A percentile compares a stretch with the other conserved stretches of the same genome.
Conservation (phyloP, 2,797 vertebrate species). For the Tympanoctomys barrerae region DNA sequence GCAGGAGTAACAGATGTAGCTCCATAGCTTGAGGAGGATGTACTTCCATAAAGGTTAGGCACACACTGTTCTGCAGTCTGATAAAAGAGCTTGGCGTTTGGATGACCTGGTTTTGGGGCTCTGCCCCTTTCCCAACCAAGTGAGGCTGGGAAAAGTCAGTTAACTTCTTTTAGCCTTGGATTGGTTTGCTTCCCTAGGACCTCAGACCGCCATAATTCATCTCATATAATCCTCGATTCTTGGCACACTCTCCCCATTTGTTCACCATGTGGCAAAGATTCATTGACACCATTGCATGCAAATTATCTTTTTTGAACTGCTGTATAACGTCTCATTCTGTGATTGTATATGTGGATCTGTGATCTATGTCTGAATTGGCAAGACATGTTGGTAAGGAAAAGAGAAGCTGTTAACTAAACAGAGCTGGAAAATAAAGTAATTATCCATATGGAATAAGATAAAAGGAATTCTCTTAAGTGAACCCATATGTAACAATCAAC, state of each 20-base stretch:
- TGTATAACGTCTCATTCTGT: not conserved
- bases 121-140: not conserved
- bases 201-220: constrained; percentile 21
- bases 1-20: not conserved
- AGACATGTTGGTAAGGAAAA: constrained; percentile 21
- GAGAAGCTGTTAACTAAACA: constrained; percentile 48
- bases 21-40: not conserved
- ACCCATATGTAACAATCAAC: constrained; percentile 37
- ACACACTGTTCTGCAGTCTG: not conserved
- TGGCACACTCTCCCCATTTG: not conserved
- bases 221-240: constrained; percentile 1
- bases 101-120: not conserved
- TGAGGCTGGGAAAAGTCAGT: not conserved
- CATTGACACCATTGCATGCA: not conserved
- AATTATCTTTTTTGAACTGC: constrained; percentile 8
- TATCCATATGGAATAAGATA: constrained; percentile 53
- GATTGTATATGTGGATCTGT: not conserved
- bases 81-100: not conserved
- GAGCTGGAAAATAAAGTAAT: constrained; percentile 61
- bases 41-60: not conserved
- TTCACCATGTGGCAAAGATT: not conserved
- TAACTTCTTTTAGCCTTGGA: not conserved
- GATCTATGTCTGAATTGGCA: constrained; percentile 41
- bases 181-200: not conserved
- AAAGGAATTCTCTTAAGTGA: constrained; percentile 44